phyloP scores from a whole-genome alignment of 2,888 invertebrate genomes.

The Ceramica pisi region DNA sequence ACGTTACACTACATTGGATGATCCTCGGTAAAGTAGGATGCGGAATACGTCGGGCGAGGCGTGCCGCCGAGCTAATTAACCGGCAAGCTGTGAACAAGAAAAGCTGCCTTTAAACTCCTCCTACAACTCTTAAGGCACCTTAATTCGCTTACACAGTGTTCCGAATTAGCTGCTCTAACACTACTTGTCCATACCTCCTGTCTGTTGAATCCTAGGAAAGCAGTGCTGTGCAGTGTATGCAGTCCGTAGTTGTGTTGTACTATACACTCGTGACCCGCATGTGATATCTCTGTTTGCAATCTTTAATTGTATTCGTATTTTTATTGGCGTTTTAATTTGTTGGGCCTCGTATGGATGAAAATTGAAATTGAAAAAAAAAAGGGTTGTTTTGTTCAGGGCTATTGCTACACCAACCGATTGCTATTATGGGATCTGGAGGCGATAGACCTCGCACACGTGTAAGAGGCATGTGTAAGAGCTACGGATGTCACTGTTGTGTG shows the following conservation, averaged over 20 bases:
- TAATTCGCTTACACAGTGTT: slow-evolving; percentile 68
- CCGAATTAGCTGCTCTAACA: slow-evolving; percentile 57
- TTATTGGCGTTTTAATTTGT: slow-evolving; percentile 3
- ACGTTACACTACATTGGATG: slow-evolving; percentile 61
- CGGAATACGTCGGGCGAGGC: slow-evolving; percentile 60
- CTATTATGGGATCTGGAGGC: too few species aligned
- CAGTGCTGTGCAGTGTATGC: slow-evolving; percentile 21
- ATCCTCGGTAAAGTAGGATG: slow-evolving; percentile 61
- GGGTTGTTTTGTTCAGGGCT: too few species aligned
- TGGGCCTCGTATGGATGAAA: not conserved
- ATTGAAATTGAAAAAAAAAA: slow-evolving; percentile 5
- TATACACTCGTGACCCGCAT: slow-evolving; percentile 50
- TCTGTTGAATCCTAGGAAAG: slow-evolving; percentile 41
- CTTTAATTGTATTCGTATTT: slow-evolving; percentile 42
- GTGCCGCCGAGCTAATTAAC: slow-evolving; percentile 75
- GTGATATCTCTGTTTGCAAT: slow-evolving; percentile 38
- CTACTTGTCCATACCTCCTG: slow-evolving; percentile 41
- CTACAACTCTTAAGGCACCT: slow-evolving; percentile 69
- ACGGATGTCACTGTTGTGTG: too few species aligned
- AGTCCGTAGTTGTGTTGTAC: slow-evolving; percentile 30
- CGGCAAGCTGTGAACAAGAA: slow-evolving; percentile 64
- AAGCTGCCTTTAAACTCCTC: slow-evolving; percentile 71
- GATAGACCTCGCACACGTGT: too few species aligned
- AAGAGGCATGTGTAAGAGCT: too few species aligned
- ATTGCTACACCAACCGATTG: too few species aligned